Percentiles rank a stretch among this genome's conserved stretches.
These are phyloP conservation scores for Zaprionus inermis DNA, from an alignment of 1,140 invertebrate genomes.

Conservation along the genomic window DNA sequence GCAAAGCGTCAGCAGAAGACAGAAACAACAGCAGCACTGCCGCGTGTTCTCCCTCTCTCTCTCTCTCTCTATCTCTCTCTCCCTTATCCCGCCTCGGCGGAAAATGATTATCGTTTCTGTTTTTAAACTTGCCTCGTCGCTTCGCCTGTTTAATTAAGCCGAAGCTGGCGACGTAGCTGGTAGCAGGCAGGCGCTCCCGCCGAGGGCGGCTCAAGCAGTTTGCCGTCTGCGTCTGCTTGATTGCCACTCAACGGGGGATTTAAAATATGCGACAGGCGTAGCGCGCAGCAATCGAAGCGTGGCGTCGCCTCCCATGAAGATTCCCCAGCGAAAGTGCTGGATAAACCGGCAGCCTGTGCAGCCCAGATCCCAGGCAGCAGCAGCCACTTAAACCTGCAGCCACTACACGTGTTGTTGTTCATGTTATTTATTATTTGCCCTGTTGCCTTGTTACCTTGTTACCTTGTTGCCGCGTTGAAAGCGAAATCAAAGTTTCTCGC, in stretches of 20 bases:
- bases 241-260: conserved; percentile 81
- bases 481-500: conserved; percentile 71
- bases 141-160: conserved; percentile 80
- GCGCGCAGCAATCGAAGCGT: conserved; percentile 69
- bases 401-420: conserved; percentile 59
- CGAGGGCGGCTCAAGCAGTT: conserved; percentile 39
- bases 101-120: conserved; percentile 77
- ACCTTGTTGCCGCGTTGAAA: conserved; percentile 31
- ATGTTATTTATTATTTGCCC: conserved; percentile 21
- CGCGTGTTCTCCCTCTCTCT: neutral
- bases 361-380: neutral
- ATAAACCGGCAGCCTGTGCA: conserved; percentile 38
- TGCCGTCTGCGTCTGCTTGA: conserved; percentile 48
- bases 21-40: neutral
- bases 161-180: conserved; percentile 19
- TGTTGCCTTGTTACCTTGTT: conserved; percentile 8
- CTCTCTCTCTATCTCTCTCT: neutral
- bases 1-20: neutral
- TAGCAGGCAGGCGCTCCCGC: neutral
- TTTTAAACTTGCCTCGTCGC: conserved; percentile 66
- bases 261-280: conserved; percentile 80
- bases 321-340: conserved; percentile 25
- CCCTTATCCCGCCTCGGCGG: conserved; percentile 45
- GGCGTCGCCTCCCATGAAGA: neutral
- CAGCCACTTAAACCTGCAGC: conserved; percentile 52